Evolutionary conservation across 1,140 invertebrate species (phyloP).

Genomic region (Orchestia grillus): DNA sequence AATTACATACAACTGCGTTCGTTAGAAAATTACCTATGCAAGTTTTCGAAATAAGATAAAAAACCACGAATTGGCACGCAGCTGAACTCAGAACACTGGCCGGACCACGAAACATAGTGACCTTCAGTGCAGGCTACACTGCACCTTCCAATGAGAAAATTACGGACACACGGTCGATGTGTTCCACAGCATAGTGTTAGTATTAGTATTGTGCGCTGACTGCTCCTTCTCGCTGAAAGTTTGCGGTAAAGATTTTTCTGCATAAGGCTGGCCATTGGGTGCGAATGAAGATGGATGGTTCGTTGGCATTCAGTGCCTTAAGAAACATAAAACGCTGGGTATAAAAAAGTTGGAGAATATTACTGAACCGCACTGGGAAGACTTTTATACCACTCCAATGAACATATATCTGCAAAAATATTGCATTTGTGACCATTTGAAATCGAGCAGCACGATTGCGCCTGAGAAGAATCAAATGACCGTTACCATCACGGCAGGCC

Average conservation of each 20-base stretch:
- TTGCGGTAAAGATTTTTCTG: neutral
- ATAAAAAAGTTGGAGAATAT: too few relatives aligned
- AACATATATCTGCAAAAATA: too few relatives aligned
- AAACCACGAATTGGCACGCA: neutral
- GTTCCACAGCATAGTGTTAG: too few relatives aligned
- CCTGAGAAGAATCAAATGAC: neutral
- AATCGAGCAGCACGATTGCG: neutral
- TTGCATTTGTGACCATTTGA: neutral
- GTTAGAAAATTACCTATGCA: neutral
- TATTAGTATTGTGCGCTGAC: too few relatives aligned
- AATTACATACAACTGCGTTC: neutral
- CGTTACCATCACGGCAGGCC: neutral
- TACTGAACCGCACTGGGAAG: too few relatives aligned
- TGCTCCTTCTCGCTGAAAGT: neutral
- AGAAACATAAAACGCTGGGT: neutral
- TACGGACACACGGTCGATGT: neutral
- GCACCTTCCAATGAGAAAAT: neutral
- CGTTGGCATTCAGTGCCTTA: neutral
- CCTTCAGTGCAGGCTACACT: too few relatives aligned
- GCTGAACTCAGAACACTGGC: neutral
- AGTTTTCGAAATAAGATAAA: neutral
- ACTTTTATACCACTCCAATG: too few relatives aligned
- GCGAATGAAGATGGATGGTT: neutral
- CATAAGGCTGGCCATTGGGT: neutral
- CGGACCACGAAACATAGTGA: neutral